Evolutionary conservation across 2,797 vertebrate genomes (phyloP).

Genomic region (Eurystomus glaucurus): DNA sequence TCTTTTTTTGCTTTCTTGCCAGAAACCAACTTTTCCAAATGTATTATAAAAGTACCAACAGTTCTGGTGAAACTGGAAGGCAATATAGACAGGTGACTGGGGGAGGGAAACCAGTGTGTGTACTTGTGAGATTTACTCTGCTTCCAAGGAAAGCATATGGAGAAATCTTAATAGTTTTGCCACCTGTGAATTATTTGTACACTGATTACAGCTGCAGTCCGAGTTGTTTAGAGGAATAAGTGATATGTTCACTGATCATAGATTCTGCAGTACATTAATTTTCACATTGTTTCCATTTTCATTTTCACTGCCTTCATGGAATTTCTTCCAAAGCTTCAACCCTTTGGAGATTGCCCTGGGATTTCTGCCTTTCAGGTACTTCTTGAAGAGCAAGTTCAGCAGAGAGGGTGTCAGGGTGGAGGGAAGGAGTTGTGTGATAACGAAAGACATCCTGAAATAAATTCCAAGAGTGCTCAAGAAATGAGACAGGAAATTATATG

Average conservation of each 20-base stretch:
- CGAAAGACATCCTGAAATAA: constrained; percentile 74
- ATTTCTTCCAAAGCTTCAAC: constrained; percentile 71
- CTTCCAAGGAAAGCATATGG: constrained; percentile 68
- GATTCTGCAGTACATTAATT: constrained; percentile 72
- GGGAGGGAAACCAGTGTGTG: not conserved
- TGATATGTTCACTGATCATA: not conserved
- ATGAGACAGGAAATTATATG: constrained; percentile 80
- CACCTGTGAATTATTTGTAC: constrained; percentile 78
- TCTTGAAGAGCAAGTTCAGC: constrained; percentile 13
- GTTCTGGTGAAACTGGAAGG: constrained; percentile 9
- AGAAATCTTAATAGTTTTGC: constrained; percentile 74
- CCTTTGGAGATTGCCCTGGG: constrained; percentile 12
- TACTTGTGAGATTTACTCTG: constrained; percentile 62
- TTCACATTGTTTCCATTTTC: constrained; percentile 76
- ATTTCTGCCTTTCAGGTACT: constrained; percentile 40
- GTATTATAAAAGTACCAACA: constrained; percentile 19
- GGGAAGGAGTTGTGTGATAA: constrained; percentile 55
- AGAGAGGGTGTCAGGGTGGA: constrained; percentile 17
- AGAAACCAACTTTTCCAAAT: not conserved
- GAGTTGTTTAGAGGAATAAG: constrained; percentile 71
- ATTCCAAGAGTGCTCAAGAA: constrained; percentile 71
- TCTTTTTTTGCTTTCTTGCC: not conserved
- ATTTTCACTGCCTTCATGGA: constrained; percentile 59
- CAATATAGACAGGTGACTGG: not conserved
- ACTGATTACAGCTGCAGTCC: constrained; percentile 36